These are phyloP conservation scores for Brachionus asplanchnoidis DNA, from an alignment of 1,140 invertebrate species.

Conservation along the genomic window DNA sequence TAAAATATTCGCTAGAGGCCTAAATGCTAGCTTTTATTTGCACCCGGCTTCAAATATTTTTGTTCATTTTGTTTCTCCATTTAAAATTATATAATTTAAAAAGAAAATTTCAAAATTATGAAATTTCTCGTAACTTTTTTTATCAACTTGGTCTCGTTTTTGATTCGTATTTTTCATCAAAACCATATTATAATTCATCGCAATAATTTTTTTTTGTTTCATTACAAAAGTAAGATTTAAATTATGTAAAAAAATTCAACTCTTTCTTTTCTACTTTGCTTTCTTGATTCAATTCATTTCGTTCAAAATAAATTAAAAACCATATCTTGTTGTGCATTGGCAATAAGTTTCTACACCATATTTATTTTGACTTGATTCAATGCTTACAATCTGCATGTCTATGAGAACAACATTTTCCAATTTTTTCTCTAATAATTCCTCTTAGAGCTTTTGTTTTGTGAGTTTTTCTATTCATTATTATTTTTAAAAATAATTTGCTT, in stretches of 20 bases:
- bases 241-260: not conserved
- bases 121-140: not conserved
- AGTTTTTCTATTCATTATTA: not conserved
- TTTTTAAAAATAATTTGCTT: not conserved
- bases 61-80: not conserved
- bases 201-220: not conserved
- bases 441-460: not conserved
- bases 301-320: not conserved
- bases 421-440: not conserved
- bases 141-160: constrained; percentile 1
- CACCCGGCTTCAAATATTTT: not conserved
- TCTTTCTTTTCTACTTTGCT: not conserved
- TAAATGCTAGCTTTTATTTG: not conserved
- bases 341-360: not conserved
- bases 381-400: not conserved
- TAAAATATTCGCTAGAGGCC: not conserved
- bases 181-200: not conserved
- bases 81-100: not conserved
- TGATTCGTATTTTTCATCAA: not conserved
- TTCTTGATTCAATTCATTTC: not conserved
- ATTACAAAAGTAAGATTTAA: not conserved
- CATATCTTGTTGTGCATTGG: not conserved
- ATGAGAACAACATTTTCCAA: not conserved
- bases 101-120: not conserved
- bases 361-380: not conserved